Percentiles rank a stretch among this genome's conserved stretches.
Evolutionary conservation across 2,888 invertebrate species (phyloP).

Genomic region (Strigamia crassipes): DNA sequence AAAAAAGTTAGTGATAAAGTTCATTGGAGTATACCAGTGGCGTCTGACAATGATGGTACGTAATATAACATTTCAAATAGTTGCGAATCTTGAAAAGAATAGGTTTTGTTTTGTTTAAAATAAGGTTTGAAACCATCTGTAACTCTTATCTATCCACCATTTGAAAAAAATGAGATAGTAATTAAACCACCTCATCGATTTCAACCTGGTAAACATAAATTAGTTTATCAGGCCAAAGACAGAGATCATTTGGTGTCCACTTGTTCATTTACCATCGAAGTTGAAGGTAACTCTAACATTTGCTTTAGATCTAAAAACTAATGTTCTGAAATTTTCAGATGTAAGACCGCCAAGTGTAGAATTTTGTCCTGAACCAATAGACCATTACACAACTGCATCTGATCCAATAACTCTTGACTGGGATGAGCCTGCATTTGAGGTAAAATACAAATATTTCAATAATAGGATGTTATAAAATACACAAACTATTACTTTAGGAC

Average conservation of each 20-base stretch:
- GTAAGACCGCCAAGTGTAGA: not conserved
- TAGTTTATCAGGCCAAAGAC: not conserved
- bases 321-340: not conserved
- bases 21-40: not conserved
- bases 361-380: not conserved
- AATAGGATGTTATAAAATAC: not conserved
- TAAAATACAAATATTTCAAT: not conserved
- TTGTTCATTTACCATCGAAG: not conserved
- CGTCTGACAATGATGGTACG: not conserved
- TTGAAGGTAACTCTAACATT: not conserved
- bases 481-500: not conserved
- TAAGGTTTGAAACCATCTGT: not conserved
- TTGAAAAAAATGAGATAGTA: not conserved
- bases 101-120: not conserved
- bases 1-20: not conserved
- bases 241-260: not conserved
- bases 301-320: not conserved
- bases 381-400: not conserved
- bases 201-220: not conserved
- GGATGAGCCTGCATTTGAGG: not conserved
- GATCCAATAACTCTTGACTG: not conserved
- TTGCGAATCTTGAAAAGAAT: not conserved
- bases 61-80: not conserved
- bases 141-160: not conserved
- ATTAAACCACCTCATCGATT: not conserved